Evolutionary conservation across 2,797 vertebrate genomes (phyloP).

Genomic region (Myotis daubentonii): DNA sequence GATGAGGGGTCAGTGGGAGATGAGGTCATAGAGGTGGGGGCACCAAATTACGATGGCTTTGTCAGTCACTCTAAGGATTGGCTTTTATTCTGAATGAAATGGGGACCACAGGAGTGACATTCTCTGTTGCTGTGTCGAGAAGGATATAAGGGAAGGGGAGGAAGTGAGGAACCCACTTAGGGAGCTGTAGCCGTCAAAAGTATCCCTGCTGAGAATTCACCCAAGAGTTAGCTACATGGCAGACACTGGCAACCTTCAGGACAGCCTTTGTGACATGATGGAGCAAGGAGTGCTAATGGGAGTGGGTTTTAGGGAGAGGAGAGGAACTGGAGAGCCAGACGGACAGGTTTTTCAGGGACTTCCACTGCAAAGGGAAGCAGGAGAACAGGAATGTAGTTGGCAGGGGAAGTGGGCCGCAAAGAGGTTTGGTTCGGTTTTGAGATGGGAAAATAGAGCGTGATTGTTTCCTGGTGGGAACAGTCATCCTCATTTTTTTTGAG

Average conservation of each 20-base stretch:
- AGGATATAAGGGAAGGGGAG: neutral
- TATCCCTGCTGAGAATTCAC: neutral
- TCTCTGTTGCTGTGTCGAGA: neutral
- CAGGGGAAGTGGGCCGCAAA: neutral
- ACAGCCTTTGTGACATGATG: neutral
- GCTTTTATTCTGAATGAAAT: neutral
- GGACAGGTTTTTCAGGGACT: neutral
- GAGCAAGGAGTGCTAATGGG: neutral
- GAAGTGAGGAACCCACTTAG: neutral
- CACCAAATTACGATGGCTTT: neutral
- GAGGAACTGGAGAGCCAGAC: neutral
- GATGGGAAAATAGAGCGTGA: neutral
- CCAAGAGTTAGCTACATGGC: neutral
- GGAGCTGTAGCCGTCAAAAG: neutral
- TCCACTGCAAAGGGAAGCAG: neutral
- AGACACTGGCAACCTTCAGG: neutral
- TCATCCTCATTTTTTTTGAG: neutral
- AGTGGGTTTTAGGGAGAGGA: neutral
- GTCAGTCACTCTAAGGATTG: neutral
- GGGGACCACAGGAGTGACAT: neutral
- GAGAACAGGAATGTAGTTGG: neutral
- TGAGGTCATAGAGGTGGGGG: neutral
- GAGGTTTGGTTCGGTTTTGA: neutral
- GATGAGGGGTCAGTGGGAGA: neutral
- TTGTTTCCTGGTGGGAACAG: neutral